phyloP scores from a whole-genome alignment of 2,888 invertebrate species.

The Spisula solida region DNA sequence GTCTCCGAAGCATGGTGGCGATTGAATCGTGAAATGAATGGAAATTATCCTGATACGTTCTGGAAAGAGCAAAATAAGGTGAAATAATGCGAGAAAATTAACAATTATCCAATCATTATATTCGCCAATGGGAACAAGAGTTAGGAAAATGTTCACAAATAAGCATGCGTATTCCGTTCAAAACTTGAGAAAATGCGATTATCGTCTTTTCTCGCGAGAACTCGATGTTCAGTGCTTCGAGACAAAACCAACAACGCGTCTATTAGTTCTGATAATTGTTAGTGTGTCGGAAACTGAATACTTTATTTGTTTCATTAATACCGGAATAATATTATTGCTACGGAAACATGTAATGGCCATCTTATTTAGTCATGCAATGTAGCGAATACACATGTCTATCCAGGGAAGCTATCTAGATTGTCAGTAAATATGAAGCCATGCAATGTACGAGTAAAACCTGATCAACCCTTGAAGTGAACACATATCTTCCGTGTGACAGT shows the following conservation, averaged over 20 bases:
- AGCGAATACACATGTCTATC: too few species aligned
- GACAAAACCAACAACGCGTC: slow-evolving; percentile 38
- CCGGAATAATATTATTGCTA: not conserved
- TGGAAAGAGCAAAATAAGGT: slow-evolving; percentile 38
- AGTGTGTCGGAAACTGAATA: slow-evolving; percentile 12
- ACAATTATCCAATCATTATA: slow-evolving; percentile 46
- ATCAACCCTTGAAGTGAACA: too few species aligned
- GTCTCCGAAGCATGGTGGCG: not conserved
- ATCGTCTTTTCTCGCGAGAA: slow-evolving; percentile 56
- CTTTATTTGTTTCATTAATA: slow-evolving; percentile 20
- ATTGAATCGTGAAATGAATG: not conserved
- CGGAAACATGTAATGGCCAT: not conserved
- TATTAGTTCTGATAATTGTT: slow-evolving; percentile 40
- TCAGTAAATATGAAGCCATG: too few species aligned
- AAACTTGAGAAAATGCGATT: slow-evolving; percentile 40
- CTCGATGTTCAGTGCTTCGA: slow-evolving; percentile 24
- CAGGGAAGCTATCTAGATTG: too few species aligned
- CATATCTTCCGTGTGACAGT: too few species aligned
- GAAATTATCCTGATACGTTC: slow-evolving; percentile 32
- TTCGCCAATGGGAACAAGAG: slow-evolving; percentile 24
- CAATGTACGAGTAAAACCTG: too few species aligned
- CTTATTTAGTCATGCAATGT: not conserved
- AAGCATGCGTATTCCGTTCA: slow-evolving; percentile 33
- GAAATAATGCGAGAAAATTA: slow-evolving; percentile 44
- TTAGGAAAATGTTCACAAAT: slow-evolving; percentile 7